Conservation (phyloP, 2,888 invertebrate genomes). For the Marasmarcha lunaedactyla region DNA sequence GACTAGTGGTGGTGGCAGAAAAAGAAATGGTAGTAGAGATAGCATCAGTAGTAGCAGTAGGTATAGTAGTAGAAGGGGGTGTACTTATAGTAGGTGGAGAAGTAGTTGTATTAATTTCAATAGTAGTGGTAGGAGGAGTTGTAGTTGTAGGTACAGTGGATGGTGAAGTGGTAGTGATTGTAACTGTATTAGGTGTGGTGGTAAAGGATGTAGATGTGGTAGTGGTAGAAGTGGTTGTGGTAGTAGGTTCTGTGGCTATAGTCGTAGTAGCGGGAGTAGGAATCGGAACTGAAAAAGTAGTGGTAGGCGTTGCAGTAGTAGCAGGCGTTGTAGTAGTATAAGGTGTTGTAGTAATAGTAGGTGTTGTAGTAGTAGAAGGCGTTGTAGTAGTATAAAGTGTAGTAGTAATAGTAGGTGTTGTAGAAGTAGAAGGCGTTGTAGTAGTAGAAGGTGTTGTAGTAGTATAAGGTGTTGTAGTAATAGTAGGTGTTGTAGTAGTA, state of each 20-base stretch:
- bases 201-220: conserved; percentile 7
- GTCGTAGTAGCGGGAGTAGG: conserved; percentile 6
- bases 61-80: neutral
- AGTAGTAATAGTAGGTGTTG: conserved; percentile 1
- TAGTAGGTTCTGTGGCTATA: conserved; percentile 5
- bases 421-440: neutral
- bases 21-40: too few relatives aligned
- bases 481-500: conserved; percentile 1
- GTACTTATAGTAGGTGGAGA: conserved; percentile 2
- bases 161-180: conserved; percentile 7
- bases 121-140: conserved; percentile 2
- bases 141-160: conserved; percentile 6
- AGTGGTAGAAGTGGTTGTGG: conserved; percentile 6
- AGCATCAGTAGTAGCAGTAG: neutral
- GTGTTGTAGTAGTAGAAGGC: conserved; percentile 6
- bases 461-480: conserved; percentile 1
- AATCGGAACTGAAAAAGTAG: conserved; percentile 11
- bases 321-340: conserved; percentile 5
- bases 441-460: conserved; percentile 3
- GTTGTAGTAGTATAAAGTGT: conserved; percentile 2
- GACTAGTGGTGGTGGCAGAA: too few relatives aligned
- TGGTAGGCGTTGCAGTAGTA: conserved; percentile 2
- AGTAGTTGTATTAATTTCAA: conserved; percentile 5
- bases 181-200: conserved; percentile 5
- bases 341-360: conserved; percentile 3